These are phyloP conservation scores for Myxocyprinus asiaticus DNA, from an alignment of 2,113 vertebrate genomes.

Conservation along the genomic window DNA sequence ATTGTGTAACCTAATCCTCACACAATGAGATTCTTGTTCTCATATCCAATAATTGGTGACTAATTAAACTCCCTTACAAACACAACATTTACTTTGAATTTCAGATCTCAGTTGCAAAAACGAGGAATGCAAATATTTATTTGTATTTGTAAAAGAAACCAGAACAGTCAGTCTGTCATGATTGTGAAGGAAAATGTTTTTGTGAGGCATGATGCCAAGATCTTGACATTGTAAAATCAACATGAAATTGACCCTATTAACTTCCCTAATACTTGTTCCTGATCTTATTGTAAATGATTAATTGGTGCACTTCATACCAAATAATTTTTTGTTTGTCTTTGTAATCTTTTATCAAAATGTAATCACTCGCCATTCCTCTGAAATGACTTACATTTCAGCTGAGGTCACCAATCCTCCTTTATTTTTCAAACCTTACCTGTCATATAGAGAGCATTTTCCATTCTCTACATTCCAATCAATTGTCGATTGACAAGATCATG, in stretches of 20 bases:
- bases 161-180: neutral
- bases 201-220: neutral
- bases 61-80: neutral
- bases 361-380: too few species aligned
- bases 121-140: neutral
- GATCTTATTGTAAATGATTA: too few species aligned
- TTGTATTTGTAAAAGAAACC: neutral
- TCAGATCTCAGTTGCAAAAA: neutral
- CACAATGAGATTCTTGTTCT: conserved; percentile 9
- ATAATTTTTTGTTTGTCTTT: too few species aligned
- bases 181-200: neutral
- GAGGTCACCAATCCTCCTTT: too few species aligned
- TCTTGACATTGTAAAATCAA: too few species aligned
- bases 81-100: neutral
- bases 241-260: too few species aligned
- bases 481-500: neutral
- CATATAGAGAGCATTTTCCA: neutral
- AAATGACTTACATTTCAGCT: too few species aligned
- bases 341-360: too few species aligned
- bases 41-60: neutral
- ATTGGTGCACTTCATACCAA: too few species aligned
- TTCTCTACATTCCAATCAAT: too few species aligned
- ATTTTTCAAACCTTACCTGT: neutral
- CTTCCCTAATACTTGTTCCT: too few species aligned
- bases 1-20: neutral